phyloP scores from a whole-genome alignment of 2,113 vertebrate species.

The Oostethus manadensis region DNA sequence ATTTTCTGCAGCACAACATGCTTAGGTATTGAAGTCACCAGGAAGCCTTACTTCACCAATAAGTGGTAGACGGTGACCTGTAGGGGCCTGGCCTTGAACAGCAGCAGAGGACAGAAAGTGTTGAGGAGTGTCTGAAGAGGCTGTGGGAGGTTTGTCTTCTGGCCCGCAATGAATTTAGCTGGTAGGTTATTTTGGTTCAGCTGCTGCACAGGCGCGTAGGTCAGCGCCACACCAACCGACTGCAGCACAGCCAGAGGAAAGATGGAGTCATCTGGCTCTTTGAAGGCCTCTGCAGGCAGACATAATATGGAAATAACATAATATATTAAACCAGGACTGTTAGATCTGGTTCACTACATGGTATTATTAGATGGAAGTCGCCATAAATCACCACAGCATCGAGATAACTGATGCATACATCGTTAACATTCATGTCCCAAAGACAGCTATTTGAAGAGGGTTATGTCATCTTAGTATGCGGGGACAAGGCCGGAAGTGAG shows the following conservation, averaged over 20 bases:
- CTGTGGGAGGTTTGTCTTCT: constrained; percentile 84
- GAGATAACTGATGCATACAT: too few species aligned
- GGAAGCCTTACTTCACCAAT: constrained; percentile 83
- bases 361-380: not conserved
- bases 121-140: constrained; percentile 87
- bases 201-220: constrained; percentile 79
- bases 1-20: not conserved
- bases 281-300: constrained; percentile 60
- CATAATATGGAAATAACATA: not conserved
- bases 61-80: constrained; percentile 84
- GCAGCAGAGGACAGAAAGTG: constrained; percentile 81
- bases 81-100: constrained; percentile 83
- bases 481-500: too few species aligned
- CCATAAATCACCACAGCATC: too few species aligned
- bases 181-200: constrained; percentile 82
- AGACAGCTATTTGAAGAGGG: too few species aligned
- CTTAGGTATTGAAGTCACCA: not conserved
- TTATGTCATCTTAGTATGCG: too few species aligned
- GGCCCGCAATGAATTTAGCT: constrained; percentile 77
- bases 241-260: constrained; percentile 74
- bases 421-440: too few species aligned
- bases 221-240: constrained; percentile 82
- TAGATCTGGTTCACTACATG: not conserved
- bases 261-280: constrained; percentile 68
- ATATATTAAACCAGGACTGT: not conserved